phyloP scores from a whole-genome alignment of 2,888 invertebrate genomes.

The Athetis lepigone region DNA sequence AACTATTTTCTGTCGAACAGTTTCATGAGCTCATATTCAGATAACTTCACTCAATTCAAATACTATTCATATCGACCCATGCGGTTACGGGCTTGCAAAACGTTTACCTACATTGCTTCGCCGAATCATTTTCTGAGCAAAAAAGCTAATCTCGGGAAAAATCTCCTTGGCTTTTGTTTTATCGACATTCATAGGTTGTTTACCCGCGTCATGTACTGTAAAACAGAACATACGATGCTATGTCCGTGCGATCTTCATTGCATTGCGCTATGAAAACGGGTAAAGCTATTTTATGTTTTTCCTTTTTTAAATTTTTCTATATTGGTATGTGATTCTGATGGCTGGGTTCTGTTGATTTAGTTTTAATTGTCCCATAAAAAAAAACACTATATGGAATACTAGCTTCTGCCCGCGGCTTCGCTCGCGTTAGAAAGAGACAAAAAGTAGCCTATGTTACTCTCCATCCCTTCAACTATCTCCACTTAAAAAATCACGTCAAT shows the following conservation, averaged over 20 bases:
- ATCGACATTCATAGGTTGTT: slow-evolving; percentile 52
- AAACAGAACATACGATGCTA: slow-evolving; percentile 25
- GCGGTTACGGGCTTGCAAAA: slow-evolving; percentile 29
- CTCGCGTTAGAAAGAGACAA: too few relatives aligned
- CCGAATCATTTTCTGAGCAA: slow-evolving; percentile 42
- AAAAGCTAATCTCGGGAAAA: slow-evolving; percentile 35
- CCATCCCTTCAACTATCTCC: too few relatives aligned
- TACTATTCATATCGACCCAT: slow-evolving; percentile 33
- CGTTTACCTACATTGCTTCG: slow-evolving; percentile 4
- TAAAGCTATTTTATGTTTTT: slow-evolving; percentile 16
- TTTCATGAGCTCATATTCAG: neutral
- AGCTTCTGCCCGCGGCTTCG: too few relatives aligned
- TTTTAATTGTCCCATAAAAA: neutral
- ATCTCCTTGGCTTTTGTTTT: slow-evolving; percentile 36
- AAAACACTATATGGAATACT: too few relatives aligned
- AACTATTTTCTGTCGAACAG: slow-evolving; percentile 1
- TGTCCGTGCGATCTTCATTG: slow-evolving; percentile 36
- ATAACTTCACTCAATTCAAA: slow-evolving; percentile 25
- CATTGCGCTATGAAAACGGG: slow-evolving; percentile 21
- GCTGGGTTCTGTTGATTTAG: neutral
- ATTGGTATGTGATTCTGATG: slow-evolving; percentile 12
- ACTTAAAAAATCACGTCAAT: too few relatives aligned
- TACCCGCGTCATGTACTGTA: slow-evolving; percentile 47
- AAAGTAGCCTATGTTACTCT: too few relatives aligned
- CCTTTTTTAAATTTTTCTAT: neutral